These are phyloP conservation scores for Pimpla rufipes DNA, from an alignment of 2,888 invertebrate species.

Conservation along the genomic window DNA sequence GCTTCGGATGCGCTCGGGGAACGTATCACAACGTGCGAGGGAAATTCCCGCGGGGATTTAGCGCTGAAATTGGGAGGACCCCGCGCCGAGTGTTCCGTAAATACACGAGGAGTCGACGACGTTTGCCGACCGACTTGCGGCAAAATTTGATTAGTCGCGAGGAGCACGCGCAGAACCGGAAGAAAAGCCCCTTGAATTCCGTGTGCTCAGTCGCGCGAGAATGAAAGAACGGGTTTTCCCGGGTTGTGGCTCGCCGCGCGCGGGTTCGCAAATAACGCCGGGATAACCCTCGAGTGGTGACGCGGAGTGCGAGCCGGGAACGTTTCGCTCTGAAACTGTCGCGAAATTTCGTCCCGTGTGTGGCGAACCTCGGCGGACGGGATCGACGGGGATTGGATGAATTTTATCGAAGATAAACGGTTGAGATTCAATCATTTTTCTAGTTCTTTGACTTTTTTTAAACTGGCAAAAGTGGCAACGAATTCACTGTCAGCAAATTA, in stretches of 20 bases:
- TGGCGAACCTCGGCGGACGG: not conserved
- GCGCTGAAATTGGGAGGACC: constrained; percentile 62
- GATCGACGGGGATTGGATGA: not conserved
- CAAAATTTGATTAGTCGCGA: constrained; percentile 79
- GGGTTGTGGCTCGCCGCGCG: constrained; percentile 20
- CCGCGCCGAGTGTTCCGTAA: constrained; percentile 73
- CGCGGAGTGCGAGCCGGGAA: not conserved
- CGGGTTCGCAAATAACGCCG: constrained; percentile 38
- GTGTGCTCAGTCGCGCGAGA: constrained; percentile 21
- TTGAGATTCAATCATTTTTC: constrained; percentile 10
- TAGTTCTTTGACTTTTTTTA: too few species aligned
- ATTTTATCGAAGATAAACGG: not conserved
- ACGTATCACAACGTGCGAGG: constrained; percentile 13
- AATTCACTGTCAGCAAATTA: too few species aligned
- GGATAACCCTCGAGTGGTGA: constrained; percentile 11
- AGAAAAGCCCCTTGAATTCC: constrained; percentile 63
- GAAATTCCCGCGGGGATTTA: constrained; percentile 51
- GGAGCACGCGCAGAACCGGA: constrained; percentile 52
- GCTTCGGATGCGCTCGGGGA: not conserved
- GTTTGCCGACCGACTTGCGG: constrained; percentile 77
- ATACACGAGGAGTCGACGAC: constrained; percentile 65
- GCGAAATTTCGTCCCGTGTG: constrained; percentile 15
- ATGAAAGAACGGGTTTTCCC: constrained; percentile 10
- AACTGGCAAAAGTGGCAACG: too few species aligned
- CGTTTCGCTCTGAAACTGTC: constrained; percentile 6